Evolutionary conservation across 2,888 invertebrate genomes (phyloP).

Genomic region (Clistopyga incitator): DNA sequence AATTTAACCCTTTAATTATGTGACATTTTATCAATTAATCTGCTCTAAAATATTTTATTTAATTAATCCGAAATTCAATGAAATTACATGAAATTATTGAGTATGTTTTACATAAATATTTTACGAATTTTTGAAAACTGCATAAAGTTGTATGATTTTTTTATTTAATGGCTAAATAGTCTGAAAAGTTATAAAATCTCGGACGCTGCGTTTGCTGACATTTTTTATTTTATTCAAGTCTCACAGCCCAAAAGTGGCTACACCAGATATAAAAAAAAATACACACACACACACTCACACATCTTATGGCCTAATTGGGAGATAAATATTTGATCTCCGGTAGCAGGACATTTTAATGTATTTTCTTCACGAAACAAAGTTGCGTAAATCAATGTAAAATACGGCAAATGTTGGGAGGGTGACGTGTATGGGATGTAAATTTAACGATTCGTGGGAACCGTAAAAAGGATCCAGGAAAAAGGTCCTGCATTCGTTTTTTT

Average conservation of each 20-base stretch:
- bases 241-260: not conserved
- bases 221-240: not conserved
- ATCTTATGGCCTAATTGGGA: slow-evolving; percentile 57
- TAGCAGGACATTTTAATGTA: slow-evolving; percentile 26
- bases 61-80: too few relatives aligned
- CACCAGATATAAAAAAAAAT: slow-evolving; percentile 7
- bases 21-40: too few relatives aligned
- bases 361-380: slow-evolving; percentile 41
- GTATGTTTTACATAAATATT: too few relatives aligned
- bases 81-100: too few relatives aligned
- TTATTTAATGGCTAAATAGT: too few relatives aligned
- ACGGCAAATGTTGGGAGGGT: not conserved
- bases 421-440: slow-evolving; percentile 29
- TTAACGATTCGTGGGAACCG: slow-evolving; percentile 43
- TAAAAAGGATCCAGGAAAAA: slow-evolving; percentile 42
- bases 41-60: too few relatives aligned
- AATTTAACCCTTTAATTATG: too few relatives aligned
- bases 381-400: slow-evolving; percentile 59
- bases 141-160: too few relatives aligned
- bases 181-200: not conserved
- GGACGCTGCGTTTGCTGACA: not conserved
- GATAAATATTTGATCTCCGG: slow-evolving; percentile 56
- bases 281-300: too few relatives aligned
- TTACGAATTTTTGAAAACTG: too few relatives aligned
- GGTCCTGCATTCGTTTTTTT: not conserved